Evolutionary conservation across 1,140 invertebrate genomes (phyloP), one percentile per base, ranked within the genome.

Genomic region (Drosophila seguyi): DNA sequence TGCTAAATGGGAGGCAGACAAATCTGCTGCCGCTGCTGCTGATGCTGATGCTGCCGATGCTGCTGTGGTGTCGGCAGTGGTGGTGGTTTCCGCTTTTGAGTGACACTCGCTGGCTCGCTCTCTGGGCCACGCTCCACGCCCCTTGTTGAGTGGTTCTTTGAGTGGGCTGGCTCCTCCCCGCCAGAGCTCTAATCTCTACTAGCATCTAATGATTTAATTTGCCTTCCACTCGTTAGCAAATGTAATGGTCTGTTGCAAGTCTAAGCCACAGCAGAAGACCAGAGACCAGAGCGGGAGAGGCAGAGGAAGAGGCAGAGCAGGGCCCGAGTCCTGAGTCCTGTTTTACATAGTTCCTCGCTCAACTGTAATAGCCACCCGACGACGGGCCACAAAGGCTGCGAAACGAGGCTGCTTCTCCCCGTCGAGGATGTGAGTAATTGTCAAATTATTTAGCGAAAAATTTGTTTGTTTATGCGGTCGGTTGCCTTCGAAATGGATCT

Each of bases 191-290:
- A 80, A 88, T 88, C 84, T 88, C 73, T 67, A 74, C 76, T 75
- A 90, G 81, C 82, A 90, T 86, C 91, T 92, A 92, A 92, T 92
- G 90, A 92, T 92, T 92, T 92, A 92, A 92, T 92, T 92, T 92
- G 83, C 87, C 79, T 79, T 77, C 83, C 81, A 84, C 91, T 92
- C 91, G 91, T 92, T 91, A 90, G 85, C 82, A 90, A 83, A 79
- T 83, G 90, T 92, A 92, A 92, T 92, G 91, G 90, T 91, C 79
- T 92, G 90, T 91, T 86, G 79, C 62, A 62, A 76, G 90, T 72
- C 81, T 88, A 81, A 84, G 76, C 77, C 77, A 72, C 68, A 74
- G 58, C 63, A 48, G 59, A 53, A 53, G 66, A n/a, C 47, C 56
- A 48, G 48, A 61, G 34, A 41, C 47, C 42, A 45, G 22, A 10